Evolutionary conservation across 2,113 vertebrate species (phyloP).

Genomic region (Callithrix jacchus): DNA sequence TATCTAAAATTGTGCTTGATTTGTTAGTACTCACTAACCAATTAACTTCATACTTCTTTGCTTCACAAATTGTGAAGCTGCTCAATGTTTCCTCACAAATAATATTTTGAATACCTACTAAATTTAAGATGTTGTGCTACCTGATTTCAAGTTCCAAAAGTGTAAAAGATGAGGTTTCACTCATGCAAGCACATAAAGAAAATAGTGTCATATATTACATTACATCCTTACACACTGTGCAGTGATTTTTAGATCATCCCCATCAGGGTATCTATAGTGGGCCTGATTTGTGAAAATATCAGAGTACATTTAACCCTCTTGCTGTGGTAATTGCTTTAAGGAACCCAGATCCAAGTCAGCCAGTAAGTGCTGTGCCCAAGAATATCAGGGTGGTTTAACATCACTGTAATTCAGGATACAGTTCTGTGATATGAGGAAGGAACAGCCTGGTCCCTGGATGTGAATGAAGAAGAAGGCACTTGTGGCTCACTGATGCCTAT

Average conservation of each 20-base stretch:
- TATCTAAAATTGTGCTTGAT: background rate
- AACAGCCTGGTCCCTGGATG: background rate
- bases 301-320: background rate
- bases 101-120: background rate
- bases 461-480: background rate
- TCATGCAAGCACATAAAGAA: background rate
- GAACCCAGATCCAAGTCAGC: background rate
- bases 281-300: background rate
- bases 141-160: background rate
- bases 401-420: background rate
- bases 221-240: background rate
- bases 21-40: background rate
- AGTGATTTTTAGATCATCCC: background rate
- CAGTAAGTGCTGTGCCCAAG: background rate
- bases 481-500: background rate
- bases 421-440: background rate
- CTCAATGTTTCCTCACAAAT: background rate
- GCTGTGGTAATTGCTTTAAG: background rate
- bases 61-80: background rate
- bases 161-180: background rate
- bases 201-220: background rate
- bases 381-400: background rate
- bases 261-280: background rate
- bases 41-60: background rate
- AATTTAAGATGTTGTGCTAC: slow-evolving; percentile 12